Evolutionary conservation across 2,797 vertebrate species (phyloP), one percentile per base, ranked within the genome.

Genomic region (Gallinago stenura): DNA sequence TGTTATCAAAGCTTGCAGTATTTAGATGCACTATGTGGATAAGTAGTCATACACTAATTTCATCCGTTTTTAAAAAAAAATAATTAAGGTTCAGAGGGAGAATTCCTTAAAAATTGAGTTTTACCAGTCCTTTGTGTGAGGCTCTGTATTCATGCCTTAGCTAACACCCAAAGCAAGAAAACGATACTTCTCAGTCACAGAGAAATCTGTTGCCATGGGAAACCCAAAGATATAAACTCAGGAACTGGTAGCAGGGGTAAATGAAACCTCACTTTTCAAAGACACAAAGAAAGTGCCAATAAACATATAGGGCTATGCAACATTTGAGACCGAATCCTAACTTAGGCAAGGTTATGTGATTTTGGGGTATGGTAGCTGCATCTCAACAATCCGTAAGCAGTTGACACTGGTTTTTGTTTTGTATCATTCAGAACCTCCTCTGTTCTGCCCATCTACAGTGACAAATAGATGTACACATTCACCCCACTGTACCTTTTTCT

Each of bases 181-280:
- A 48, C 7, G 20, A 90, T 73, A 87, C 93, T 91, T 53, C 75
- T 83, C 85, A 70, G 78, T 43, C 73, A 88, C 56, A 91, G 51
- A 82, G 73, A 94, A 90, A 83, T 85, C 90, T 89, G 93, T 96
- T 97, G 93, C 94, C 64, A 95, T 87, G 81, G 90, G 68, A 95
- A 94, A 96, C 92, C 22, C 2, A 2, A 73, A 78, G 46, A 68
- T 60, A 89, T 33, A 86, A 89, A 93, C 57, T 79, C 56, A n/a
- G 37, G 21, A 87, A 80, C 0, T 54, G 24, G 53, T 33, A 89
- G 58, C 68, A 82, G 25, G 22, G 84, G 8, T 68, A 82, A 89
- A 77, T 54, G 15, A 94, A 89, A 87, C 19, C 5, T 6, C 41
- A 28, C 41, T 90, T 92, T 53, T 68, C 37, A 68, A 61, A 76